A percentile compares a stretch with the other conserved stretches of the same genome.
Conservation (phyloP, 2,113 vertebrate genomes). For the Aphyosemion australe region DNA sequence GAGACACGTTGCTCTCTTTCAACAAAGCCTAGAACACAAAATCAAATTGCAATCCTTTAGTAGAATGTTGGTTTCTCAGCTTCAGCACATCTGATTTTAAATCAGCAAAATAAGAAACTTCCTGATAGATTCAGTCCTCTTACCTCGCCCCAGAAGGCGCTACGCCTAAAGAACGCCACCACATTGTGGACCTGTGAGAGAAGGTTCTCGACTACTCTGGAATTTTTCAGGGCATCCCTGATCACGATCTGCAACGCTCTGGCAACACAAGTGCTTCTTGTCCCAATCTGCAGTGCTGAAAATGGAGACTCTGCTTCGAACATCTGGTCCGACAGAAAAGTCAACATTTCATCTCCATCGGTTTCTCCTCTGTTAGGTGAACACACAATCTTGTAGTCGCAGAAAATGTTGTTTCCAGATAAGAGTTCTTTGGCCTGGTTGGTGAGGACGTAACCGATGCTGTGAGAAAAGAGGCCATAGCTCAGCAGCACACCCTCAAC, state of each 20-base stretch:
- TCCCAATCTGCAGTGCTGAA: constrained; percentile 70
- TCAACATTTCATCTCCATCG: constrained; percentile 71
- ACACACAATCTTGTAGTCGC: constrained; percentile 76
- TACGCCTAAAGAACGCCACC: constrained; percentile 77
- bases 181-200: constrained; percentile 75
- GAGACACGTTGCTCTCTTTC: constrained; percentile 69
- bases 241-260: constrained; percentile 72
- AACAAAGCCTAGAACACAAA: constrained; percentile 59
- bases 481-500: constrained; percentile 78
- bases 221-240: constrained; percentile 77
- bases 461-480: constrained; percentile 77
- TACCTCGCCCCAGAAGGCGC: constrained; percentile 77
- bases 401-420: constrained; percentile 72
- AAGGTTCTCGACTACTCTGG: constrained; percentile 75
- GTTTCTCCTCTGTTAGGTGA: constrained; percentile 66
- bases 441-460: constrained; percentile 74
- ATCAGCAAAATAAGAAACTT: too few relatives aligned
- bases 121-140: not conserved
- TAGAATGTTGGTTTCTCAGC: too few relatives aligned
- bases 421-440: constrained; percentile 75
- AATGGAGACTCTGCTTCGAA: constrained; percentile 50
- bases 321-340: constrained; percentile 68
- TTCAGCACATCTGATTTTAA: too few relatives aligned
- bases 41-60: not conserved
- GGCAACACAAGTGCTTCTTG: constrained; percentile 59